Evolutionary conservation across 2,888 invertebrate species (phyloP).

Genomic region (Drosophila neotestacea): DNA sequence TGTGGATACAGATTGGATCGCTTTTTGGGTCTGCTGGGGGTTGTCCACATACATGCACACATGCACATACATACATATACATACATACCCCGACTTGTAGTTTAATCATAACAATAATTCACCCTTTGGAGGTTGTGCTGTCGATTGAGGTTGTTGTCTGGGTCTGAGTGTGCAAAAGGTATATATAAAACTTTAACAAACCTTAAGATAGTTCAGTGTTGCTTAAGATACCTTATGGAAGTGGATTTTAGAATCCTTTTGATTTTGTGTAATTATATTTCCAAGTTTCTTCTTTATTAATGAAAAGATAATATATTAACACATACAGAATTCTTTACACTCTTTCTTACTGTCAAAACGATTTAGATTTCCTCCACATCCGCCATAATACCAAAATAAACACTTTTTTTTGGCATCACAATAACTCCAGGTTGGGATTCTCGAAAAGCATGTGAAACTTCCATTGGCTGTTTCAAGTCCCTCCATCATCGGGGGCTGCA

Average conservation of each 20-base stretch:
- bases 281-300: not conserved
- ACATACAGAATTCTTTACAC: not conserved
- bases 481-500: not conserved
- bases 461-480: not conserved
- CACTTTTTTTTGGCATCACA: not conserved
- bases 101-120: constrained; percentile 81
- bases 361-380: constrained; percentile 13
- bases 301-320: no score
- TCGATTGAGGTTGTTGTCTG: constrained; percentile 25
- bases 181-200: constrained; percentile 5
- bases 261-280: constrained; percentile 6
- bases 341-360: not conserved
- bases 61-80: not conserved
- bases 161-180: constrained; percentile 25
- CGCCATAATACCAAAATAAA: not conserved
- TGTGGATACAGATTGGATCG: constrained; percentile 51
- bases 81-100: constrained; percentile 33
- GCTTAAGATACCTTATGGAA: not conserved
- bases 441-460: not conserved
- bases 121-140: constrained; percentile 64
- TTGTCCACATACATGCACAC: constrained; percentile 20
- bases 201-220: not conserved
- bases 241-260: constrained; percentile 5
- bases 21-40: constrained; percentile 26
- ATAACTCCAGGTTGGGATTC: constrained; percentile 2